Percentiles rank a stretch among this genome's conserved stretches.
These are phyloP conservation scores for Rhea americana DNA, from an alignment of 2,113 vertebrate genomes.

Conservation along the genomic window DNA sequence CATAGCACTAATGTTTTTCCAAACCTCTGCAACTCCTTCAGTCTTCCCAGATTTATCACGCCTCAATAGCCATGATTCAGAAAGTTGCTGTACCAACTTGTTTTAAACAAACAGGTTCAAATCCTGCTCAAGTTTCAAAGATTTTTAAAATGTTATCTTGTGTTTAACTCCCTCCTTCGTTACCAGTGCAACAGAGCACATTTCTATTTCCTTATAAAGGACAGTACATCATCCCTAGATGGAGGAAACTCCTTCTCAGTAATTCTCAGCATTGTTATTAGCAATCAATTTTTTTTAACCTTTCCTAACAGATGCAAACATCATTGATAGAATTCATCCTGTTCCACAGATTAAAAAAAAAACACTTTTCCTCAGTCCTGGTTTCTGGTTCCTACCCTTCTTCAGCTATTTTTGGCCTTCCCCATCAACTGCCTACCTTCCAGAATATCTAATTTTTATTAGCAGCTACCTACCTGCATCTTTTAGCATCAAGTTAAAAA, in stretches of 20 bases:
- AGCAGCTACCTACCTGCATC: not conserved
- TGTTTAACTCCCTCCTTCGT: not conserved
- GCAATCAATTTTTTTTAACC: not conserved
- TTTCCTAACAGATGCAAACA: not conserved
- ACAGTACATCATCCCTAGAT: not conserved
- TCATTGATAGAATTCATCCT: not conserved
- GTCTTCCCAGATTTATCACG: constrained; percentile 4
- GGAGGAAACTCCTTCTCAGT: not conserved
- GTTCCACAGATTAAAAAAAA: not conserved
- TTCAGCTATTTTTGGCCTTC: not conserved
- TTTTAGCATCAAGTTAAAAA: not conserved
- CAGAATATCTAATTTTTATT: not conserved
- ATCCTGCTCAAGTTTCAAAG: constrained; percentile 5
- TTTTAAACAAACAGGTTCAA: constrained; percentile 24
- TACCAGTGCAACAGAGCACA: not conserved
- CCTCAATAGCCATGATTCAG: not conserved
- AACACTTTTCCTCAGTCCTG: not conserved
- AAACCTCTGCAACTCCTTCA: not conserved
- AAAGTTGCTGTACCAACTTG: not conserved
- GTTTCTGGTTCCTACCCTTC: not conserved
- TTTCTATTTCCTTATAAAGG: not conserved
- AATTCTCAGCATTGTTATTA: not conserved
- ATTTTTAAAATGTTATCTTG: not conserved
- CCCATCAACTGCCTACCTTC: not conserved
- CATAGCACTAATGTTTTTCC: not conserved